Base-by-base conservation (phyloP, 2,797 vertebrate species). In the Miichthys miiuy region DNA sequence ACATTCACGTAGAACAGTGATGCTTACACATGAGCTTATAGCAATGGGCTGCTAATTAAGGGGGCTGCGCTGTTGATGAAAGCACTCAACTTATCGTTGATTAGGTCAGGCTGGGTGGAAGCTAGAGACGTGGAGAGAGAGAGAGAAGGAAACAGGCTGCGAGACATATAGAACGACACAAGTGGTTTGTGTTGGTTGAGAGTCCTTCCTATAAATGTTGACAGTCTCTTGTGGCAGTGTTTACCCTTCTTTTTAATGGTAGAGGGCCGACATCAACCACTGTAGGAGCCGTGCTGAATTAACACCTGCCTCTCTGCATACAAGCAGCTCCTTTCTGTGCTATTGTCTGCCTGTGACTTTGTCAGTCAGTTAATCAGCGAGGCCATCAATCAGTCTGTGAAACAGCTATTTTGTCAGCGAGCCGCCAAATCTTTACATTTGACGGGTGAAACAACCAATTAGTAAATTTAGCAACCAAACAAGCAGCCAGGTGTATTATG, bases 1-100 rank as follows among this genome's bases (percentile, higher is more conserved):
- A 77, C 67, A 16, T 79, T 88, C 78, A 65, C 68, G 69, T 68
- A 65, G 54, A 74, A 83, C 75, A 81, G 80, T 82, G 66, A 89
- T 87, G 86, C 88, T 90, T 89, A 88, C 85, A 87, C 82, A 87
- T 87, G 75, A 78, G 90, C 91, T 92, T 91, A 94, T 82, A 79
- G 84, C 82, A 82, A 75, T 20, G 21, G 80, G 76, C 79, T 72
- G 86, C 83, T 93, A 92, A 94, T 93, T 89, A 89, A 87, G 65
- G 83, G 87, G 85, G 76, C 79, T 77, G 84, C 16, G 38, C 86
- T 90, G 86, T 88, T 91, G 92, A 92, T 80, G 68, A 87, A 91
- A 82, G 88, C 86, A 83, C 90, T 93, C 87, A 80, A 89, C 88
- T 68, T 75, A 77, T 78, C 63, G 8, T 82, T 87, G 93, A 92